Percentiles rank a stretch among this genome's conserved stretches.
Evolutionary conservation across 2,888 invertebrate genomes (phyloP).

Genomic region (Polydesmus complanatus): DNA sequence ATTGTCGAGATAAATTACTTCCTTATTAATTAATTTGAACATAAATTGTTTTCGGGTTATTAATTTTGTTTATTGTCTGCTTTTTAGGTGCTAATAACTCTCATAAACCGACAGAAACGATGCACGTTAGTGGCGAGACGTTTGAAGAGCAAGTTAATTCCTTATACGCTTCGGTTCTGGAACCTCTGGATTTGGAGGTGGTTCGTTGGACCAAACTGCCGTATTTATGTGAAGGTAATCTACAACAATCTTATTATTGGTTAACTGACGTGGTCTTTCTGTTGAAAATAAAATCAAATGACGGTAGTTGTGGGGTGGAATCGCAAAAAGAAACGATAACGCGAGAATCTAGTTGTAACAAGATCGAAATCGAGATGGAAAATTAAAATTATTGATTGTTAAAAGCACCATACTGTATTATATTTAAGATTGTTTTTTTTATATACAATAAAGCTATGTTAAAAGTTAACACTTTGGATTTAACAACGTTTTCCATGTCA

Average conservation of each 20-base stretch:
- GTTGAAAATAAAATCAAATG: too few species aligned
- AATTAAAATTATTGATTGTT: too few species aligned
- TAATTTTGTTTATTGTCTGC: neutral
- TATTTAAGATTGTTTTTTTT: too few species aligned
- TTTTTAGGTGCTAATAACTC: constrained; percentile 1
- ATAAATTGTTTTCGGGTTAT: neutral
- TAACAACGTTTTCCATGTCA: too few species aligned
- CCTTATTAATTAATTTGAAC: neutral
- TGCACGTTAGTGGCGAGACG: constrained; percentile 30
- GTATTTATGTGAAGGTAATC: constrained; percentile 92
- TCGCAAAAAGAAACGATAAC: too few species aligned
- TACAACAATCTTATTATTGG: constrained; percentile 63
- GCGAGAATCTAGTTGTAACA: too few species aligned
- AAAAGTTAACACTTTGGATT: too few species aligned
- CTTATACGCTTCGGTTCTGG: constrained; percentile 46
- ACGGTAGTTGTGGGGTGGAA: too few species aligned
- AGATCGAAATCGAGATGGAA: too few species aligned
- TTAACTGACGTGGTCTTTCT: constrained; percentile 78
- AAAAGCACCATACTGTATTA: too few species aligned
- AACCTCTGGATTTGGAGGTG: constrained; percentile 57
- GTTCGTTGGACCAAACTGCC: constrained; percentile 79
- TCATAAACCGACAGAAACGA: neutral
- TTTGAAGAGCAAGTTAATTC: constrained; percentile 56
- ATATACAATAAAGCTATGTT: too few species aligned
- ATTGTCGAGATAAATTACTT: too few species aligned